These are phyloP conservation scores for Smittia sp. DNA, from an alignment of 2,888 invertebrate genomes.

Conservation along the genomic window DNA sequence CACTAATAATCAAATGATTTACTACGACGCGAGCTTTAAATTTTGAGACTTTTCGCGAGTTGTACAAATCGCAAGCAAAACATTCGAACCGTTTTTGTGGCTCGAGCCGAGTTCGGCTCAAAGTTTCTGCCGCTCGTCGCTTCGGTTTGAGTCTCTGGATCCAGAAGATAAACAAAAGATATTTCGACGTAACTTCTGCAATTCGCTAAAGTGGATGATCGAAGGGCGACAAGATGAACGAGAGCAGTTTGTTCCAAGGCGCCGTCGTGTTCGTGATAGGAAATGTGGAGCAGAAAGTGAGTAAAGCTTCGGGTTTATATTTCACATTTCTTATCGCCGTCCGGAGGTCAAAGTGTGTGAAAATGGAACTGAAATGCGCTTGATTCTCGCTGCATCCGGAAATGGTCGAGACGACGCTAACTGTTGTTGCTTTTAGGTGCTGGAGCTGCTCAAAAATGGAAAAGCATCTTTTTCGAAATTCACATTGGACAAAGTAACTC, in stretches of 20 bases:
- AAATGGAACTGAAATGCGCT: background rate
- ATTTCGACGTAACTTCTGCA: too few relatives aligned
- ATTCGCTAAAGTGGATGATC: too few relatives aligned
- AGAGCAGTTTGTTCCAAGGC: conserved; percentile 22
- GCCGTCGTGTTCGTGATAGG: conserved; percentile 64
- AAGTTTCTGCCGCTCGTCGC: too few relatives aligned
- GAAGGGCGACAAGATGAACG: background rate
- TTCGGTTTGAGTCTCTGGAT: too few relatives aligned
- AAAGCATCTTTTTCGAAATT: conserved; percentile 86
- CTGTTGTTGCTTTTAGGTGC: conserved; percentile 60
- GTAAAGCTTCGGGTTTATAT: conserved; percentile 18
- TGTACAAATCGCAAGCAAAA: too few relatives aligned
- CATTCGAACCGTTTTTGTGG: too few relatives aligned
- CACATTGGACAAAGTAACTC: conserved; percentile 88
- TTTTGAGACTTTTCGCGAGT: too few relatives aligned
- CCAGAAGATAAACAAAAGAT: too few relatives aligned
- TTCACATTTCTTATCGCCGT: background rate
- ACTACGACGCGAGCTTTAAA: too few relatives aligned
- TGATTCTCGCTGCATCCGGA: background rate
- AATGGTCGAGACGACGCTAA: background rate
- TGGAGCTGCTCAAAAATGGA: conserved; percentile 74
- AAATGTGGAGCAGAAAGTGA: conserved; percentile 70
- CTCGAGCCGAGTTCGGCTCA: too few relatives aligned
- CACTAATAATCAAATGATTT: too few relatives aligned
- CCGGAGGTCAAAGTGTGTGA: background rate